Conservation (phyloP, 2,797 vertebrate species). For the Acanthornis magna region DNA sequence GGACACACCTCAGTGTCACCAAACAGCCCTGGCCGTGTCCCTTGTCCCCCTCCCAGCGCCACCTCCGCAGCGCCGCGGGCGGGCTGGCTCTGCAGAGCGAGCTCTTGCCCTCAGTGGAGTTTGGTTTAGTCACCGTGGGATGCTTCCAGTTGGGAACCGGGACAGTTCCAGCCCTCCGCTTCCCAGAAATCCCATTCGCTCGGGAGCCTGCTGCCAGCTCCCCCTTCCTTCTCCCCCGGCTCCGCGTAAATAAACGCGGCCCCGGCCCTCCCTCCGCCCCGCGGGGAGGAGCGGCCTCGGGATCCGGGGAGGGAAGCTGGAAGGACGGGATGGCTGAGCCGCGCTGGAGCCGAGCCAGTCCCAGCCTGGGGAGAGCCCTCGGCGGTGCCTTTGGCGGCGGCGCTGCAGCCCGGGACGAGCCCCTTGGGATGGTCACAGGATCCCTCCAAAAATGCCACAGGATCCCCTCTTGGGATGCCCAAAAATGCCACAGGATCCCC, state of each 20-base stretch:
- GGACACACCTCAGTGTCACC: background rate
- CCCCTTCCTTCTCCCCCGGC: background rate
- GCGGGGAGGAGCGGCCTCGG: background rate
- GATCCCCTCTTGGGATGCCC: background rate
- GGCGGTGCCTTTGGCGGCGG: background rate
- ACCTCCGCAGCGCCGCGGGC: background rate
- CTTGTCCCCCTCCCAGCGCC: background rate
- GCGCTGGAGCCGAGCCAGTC: background rate
- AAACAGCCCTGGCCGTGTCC: background rate
- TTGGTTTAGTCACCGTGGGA: background rate
- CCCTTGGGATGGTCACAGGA: background rate
- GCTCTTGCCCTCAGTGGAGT: background rate
- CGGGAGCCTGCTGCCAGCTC: background rate
- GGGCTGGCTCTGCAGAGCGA: background rate
- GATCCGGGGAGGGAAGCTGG: background rate
- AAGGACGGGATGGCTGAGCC: background rate
- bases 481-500: background rate
- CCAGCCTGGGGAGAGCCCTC: background rate
- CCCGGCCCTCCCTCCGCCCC: background rate
- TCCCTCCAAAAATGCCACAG: background rate
- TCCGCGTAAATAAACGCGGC: background rate
- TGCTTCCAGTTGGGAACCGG: conserved; percentile 23
- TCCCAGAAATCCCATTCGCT: conserved; percentile 7
- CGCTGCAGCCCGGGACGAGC: background rate
- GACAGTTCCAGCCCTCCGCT: background rate